Conservation (phyloP, 2,888 invertebrate genomes). For the Rhagium mordax region DNA sequence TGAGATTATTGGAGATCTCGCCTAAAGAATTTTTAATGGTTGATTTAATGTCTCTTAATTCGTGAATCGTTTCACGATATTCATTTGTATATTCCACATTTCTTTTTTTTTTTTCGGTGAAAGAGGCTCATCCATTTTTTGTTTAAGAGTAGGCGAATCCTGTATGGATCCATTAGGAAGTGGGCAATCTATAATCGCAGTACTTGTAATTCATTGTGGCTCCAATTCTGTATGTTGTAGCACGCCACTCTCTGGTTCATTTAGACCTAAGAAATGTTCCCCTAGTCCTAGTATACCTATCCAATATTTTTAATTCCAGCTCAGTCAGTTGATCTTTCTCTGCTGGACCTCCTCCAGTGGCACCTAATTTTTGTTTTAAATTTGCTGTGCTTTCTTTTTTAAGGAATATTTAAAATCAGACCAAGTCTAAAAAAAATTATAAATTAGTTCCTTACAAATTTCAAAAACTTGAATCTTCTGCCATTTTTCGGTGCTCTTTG, state of each 20-base stretch:
- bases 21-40: too few species aligned
- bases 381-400: constrained; percentile 26
- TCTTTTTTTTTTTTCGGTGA: too few species aligned
- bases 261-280: not conserved
- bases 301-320: constrained; percentile 21
- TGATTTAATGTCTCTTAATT: too few species aligned
- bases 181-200: too few species aligned
- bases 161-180: too few species aligned
- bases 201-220: too few species aligned
- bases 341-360: constrained; percentile 21
- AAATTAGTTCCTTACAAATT: not conserved
- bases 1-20: too few species aligned
- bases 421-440: constrained; percentile 17
- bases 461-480: constrained; percentile 8
- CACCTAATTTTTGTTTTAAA: constrained; percentile 3
- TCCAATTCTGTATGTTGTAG: too few species aligned
- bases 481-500: constrained; percentile 24
- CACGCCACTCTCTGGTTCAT: constrained; percentile 2
- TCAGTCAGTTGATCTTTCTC: constrained; percentile 13
- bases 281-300: constrained; percentile 9
- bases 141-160: too few species aligned
- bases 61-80: too few species aligned
- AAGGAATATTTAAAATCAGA: constrained; percentile 19
- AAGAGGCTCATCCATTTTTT: too few species aligned
- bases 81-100: too few species aligned